These are phyloP conservation scores for Lithophane socia DNA, from an alignment of 2,888 invertebrate species.

Conservation along the genomic window DNA sequence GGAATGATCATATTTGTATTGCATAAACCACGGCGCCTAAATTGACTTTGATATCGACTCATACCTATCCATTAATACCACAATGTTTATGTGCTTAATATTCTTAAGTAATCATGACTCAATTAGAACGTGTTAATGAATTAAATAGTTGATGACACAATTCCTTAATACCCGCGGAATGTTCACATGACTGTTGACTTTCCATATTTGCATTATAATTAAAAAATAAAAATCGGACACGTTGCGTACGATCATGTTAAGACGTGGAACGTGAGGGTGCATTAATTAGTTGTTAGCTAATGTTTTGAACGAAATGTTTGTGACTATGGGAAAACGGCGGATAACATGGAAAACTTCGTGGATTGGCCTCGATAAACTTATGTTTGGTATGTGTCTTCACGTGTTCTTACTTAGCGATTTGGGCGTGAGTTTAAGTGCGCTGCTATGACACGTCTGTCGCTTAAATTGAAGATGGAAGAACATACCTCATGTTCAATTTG, in stretches of 20 bases:
- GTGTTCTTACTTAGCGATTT: conserved; percentile 39
- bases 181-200: conserved; percentile 69
- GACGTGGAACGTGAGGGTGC: conserved; percentile 80
- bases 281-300: conserved; percentile 82
- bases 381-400: conserved; percentile 33
- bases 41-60: conserved; percentile 12
- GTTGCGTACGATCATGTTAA: conserved; percentile 78
- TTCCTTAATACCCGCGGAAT: conserved; percentile 73
- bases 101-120: conserved; percentile 49
- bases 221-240: conserved; percentile 80
- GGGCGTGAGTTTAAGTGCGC: conserved; percentile 21
- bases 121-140: conserved; percentile 72
- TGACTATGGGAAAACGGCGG: conserved; percentile 75
- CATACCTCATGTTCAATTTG: neutral
- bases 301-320: conserved; percentile 77
- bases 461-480: neutral
- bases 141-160: conserved; percentile 74
- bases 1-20: conserved; percentile 22
- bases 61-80: conserved; percentile 31
- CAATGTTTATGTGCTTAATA: conserved; percentile 43
- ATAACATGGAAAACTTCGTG: conserved; percentile 70
- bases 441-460: neutral
- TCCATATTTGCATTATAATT: conserved; percentile 81
- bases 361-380: conserved; percentile 59
- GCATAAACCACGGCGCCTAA: conserved; percentile 38